Base-by-base conservation (phyloP, 2,797 vertebrate genomes). In the Macroramphosus scolopax region DNA sequence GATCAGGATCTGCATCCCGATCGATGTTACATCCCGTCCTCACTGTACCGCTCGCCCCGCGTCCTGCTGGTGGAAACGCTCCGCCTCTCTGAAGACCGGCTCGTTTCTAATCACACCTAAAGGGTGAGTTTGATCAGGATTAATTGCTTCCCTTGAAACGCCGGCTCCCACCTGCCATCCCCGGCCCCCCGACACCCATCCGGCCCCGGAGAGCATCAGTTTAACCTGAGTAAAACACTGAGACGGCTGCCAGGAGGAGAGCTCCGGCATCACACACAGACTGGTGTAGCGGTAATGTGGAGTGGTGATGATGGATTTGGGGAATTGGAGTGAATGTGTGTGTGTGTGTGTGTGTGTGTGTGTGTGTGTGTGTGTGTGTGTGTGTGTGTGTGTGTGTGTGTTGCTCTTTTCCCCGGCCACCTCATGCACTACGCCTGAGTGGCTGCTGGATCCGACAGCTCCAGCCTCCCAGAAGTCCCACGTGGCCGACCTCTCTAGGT, bases 21-120 rank as follows among this genome's bases (percentile, higher is more conserved):
- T 89, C 86, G 75, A 87, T 88, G 84, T 70, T 69, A 86, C 85
- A 83, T 66, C 79, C 80, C 88, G 17, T 38, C 63, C 62, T 71
- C 64, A n/a, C 53, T 43, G 41, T 65, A 26, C 67, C 28, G 24
- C 68, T 53, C 50, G n/a, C 48, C 36, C 58, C n/a, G n/a, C n/a
- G n/a, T n/a, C n/a, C n/a, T 31, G 12, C 57, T 40, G 44, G 61
- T 46, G 50, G 52, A 63, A 40, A 42, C n/a, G 43, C 48, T 38
- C 42, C 33, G 26, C 42, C 51, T 65, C 64, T 49, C 59, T 49
- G 38, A 42, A 5, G 43, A 57, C 45, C 41, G 12, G 48, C 75
- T 78, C 13, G 3, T 72, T 77, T 78, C 72, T 76, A 81, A 79
- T 87, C 76, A 77, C 77, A 77, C 73, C 77, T 78, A 80, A 78